Base-by-base conservation (phyloP, 2,888 invertebrate species). In the Drosophila testacea region DNA sequence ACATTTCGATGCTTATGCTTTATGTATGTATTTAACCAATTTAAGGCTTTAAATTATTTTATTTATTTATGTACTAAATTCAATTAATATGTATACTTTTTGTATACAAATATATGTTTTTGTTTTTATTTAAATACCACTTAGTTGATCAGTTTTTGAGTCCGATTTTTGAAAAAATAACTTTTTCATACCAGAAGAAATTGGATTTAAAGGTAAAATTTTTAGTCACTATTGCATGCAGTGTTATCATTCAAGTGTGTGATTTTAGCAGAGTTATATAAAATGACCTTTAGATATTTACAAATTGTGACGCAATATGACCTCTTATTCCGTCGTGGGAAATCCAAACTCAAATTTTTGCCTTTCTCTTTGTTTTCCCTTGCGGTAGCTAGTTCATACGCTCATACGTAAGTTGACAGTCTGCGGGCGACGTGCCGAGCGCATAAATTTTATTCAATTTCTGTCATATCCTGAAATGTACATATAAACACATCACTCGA, bases 381-480 rank as follows among this genome's bases (percentile, higher is more conserved):
- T 73, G 83, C 66, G 79, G 83, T 76, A 74, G 41, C 69, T 38
- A 36, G n/a, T 27, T n/a, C 46, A 7, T 30, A 59, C 63, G 51
- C 65, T 36, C 32, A 32, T 32, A 6, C 9, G 32, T 32, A 6
- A 54, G 63, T 28, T 48, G 54, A 60, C 48, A 63, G 48, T 22
- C 13, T 46, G 42, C 28, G 28, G 5, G 28, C 54, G 54, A 44
- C 44, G 47, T 16, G 54, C 55, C 59, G 64, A 60, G 75, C 79
- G 72, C 80, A 85, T 81, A 88, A 79, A 86, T 86, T 88, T 83
- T 80, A 86, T 86, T 86, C 83, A 86, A 88, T 86, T 85, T 88
- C 78, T 80, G 88, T 88, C 88, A 85, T 88, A 83, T 81, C 74
- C 51, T 64, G 70, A 81, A 83, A 85, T 80, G 74, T 83, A 22